phyloP scores from a whole-genome alignment of 1,140 invertebrate genomes.

The Gonatopus flavifemur region DNA sequence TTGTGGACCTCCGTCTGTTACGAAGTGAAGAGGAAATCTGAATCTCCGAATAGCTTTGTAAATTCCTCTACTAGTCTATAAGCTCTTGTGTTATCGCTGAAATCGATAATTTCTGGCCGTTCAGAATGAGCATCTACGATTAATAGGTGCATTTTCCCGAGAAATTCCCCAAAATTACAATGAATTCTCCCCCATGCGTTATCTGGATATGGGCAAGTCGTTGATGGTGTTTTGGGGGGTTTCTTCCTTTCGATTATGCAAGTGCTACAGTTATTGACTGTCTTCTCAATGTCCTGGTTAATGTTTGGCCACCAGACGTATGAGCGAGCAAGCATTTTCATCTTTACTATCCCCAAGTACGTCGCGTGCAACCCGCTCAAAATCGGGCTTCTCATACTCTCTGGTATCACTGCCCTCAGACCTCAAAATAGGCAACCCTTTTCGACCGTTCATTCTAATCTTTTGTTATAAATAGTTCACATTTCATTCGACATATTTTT shows the following conservation, averaged over 20 bases:
- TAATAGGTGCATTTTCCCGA: too few relatives aligned
- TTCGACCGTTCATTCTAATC: conserved; percentile 7
- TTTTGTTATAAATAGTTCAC: not conserved
- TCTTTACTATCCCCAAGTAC: conserved; percentile 52
- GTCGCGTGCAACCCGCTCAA: conserved; percentile 43
- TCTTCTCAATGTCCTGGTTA: conserved; percentile 45
- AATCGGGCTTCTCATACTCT: conserved; percentile 20
- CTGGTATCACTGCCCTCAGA: conserved; percentile 37
- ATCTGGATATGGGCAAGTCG: not conserved
- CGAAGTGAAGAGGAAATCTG: too few relatives aligned
- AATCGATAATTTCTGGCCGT: too few relatives aligned
- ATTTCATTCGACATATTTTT: conserved; percentile 53
- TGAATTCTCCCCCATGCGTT: conserved; percentile 4
- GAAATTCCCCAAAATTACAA: conserved; percentile 7
- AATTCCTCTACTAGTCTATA: too few relatives aligned
- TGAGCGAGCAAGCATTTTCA: conserved; percentile 46
- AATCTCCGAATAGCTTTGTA: too few relatives aligned
- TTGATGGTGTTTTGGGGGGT: conserved; percentile 1
- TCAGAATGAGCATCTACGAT: too few relatives aligned
- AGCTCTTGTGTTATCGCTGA: too few relatives aligned
- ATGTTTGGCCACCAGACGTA: conserved; percentile 55
- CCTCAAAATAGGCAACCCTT: conserved; percentile 28
- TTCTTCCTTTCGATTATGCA: conserved; percentile 27
- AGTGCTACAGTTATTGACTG: conserved; percentile 14
- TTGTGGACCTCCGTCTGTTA: too few relatives aligned